These are phyloP conservation scores for Laterallus jamaicensis DNA, from an alignment of 2,113 vertebrate genomes.

Conservation along the genomic window DNA sequence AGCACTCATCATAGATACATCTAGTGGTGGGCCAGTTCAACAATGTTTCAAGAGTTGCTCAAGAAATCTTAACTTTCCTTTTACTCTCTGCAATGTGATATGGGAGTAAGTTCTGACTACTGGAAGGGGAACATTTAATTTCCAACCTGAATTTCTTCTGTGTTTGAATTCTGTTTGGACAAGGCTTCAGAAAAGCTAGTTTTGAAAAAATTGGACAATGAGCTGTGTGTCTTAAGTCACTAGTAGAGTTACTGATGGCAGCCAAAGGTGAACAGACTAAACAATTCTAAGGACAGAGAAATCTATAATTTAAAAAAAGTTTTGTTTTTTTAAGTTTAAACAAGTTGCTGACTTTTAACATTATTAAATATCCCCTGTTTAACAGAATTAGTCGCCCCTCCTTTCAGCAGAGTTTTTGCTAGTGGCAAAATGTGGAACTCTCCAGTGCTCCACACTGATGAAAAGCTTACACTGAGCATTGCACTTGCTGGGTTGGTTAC, in stretches of 20 bases:
- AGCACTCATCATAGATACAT: not conserved
- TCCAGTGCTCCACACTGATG: not conserved
- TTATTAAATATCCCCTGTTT: not conserved
- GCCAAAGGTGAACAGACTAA: not conserved
- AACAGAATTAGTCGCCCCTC: not conserved
- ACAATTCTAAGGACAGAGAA: not conserved
- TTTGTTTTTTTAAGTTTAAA: not conserved
- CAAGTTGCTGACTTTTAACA: not conserved
- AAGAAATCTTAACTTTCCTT: not conserved
- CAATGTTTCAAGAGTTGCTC: not conserved
- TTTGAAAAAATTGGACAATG: not conserved
- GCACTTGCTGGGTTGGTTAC: not conserved
- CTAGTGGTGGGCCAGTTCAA: not conserved
- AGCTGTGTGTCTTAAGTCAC: not conserved
- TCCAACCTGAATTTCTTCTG: not conserved
- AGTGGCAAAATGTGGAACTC: not conserved
- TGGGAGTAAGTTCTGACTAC: not conserved
- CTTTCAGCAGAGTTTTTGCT: not conserved
- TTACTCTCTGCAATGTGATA: not conserved
- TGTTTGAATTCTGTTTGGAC: not conserved
- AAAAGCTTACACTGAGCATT: not conserved
- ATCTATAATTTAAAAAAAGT: not conserved
- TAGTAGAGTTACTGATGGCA: not conserved
- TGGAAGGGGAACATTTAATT: not conserved
- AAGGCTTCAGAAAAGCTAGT: not conserved